Evolutionary conservation across 2,113 vertebrate species (phyloP).

Genomic region (Atrichornis clamosus): DNA sequence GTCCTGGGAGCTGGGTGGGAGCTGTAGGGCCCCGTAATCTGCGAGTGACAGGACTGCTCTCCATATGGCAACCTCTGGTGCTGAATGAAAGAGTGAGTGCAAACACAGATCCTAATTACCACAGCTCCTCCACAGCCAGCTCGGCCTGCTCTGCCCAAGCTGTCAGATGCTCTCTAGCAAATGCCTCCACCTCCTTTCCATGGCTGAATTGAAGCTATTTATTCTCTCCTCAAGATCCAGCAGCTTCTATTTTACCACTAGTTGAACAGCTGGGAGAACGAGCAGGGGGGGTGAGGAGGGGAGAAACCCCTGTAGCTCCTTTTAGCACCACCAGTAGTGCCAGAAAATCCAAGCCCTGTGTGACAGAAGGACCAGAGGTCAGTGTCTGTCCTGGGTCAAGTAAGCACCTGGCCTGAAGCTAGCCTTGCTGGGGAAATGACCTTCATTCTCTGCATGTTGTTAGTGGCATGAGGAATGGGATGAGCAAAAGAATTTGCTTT

Average conservation of each 20-base stretch:
- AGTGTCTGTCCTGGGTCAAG: background rate
- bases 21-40: background rate
- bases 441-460: background rate
- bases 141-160: slow-evolving; percentile 35
- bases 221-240: background rate
- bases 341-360: accelerated
- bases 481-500: background rate
- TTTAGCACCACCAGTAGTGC: background rate
- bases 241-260: background rate
- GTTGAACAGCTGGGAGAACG: background rate
- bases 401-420: accelerated
- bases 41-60: slow-evolving; percentile 52
- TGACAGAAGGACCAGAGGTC: background rate
- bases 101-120: slow-evolving; percentile 58
- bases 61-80: slow-evolving; percentile 52
- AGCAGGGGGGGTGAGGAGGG: background rate
- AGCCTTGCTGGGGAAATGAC: background rate
- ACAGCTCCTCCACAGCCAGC: slow-evolving; percentile 39
- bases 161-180: slow-evolving; percentile 50
- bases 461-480: background rate
- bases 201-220: background rate
- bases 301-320: background rate
- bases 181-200: slow-evolving; percentile 36
- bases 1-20: accelerated
- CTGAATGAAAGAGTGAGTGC: slow-evolving; percentile 31